Evolutionary conservation across 2,888 invertebrate genomes (phyloP), one percentile per base, ranked within the genome.

Genomic region (Tinea pellionella): DNA sequence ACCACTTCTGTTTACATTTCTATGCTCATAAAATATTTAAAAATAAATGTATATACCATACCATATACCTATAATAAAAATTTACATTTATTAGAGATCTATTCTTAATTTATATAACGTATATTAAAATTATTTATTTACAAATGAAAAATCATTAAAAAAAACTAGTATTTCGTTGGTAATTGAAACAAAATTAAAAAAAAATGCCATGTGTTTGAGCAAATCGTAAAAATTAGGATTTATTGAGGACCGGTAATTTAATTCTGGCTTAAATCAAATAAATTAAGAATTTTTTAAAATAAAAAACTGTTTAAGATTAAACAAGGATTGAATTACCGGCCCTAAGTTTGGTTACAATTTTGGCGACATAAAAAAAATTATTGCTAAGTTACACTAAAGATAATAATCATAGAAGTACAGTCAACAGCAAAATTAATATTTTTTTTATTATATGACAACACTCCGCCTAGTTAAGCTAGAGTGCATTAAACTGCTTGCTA

Each of bases 171-270:
- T 42, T 41, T 43, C 43, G 59, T 59, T 47, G 43, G 16, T 13
- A 24, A 57, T 74, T 78, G 76, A 86, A 86, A 86, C 9, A 47
- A 58, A 74, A 24, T 3, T 3, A 24, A 24, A 24, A 24, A 24
- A 76, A 86, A 86, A 86, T 86, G 86, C 85, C 76, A 80, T 83
- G 70, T 67, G 74, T 83, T 86, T 86, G 86, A 86, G 86, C 85
- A 86, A 86, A 84, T 24, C n/a, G 37, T 60, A 29, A 32, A 24
- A 53, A 24, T 2, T 51, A 60, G 29, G 18, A 60, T 24, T n/a
- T n/a, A n/a, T n/a, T n/a, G n/a, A n/a, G n/a, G n/a, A n/a, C n/a
- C n/a, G n/a, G n/a, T n/a, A n/a, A n/a, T n/a, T n/a, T n/a, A n/a
- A n/a, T n/a, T n/a, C n/a, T n/a, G n/a, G n/a, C n/a, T n/a, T n/a